These are phyloP conservation scores for Enteromius paludinosus DNA, from an alignment of 2,797 vertebrate species.

Conservation along the genomic window DNA sequence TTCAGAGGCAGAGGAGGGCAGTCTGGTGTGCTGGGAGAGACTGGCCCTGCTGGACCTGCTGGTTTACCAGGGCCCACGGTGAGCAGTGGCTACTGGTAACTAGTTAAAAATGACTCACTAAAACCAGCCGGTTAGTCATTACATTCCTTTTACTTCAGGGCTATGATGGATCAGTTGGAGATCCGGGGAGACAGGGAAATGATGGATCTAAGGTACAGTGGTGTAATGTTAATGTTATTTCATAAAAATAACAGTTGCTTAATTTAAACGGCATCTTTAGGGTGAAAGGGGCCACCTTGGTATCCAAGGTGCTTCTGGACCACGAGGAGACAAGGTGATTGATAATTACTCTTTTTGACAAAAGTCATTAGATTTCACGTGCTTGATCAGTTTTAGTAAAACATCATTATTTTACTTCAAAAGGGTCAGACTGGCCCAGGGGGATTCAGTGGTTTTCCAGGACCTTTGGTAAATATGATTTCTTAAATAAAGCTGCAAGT, in stretches of 20 bases:
- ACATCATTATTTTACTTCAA: constrained; percentile 19
- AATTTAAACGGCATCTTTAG: constrained; percentile 57
- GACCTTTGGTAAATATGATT: constrained; percentile 72
- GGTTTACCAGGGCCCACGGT: constrained; percentile 74
- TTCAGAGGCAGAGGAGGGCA: constrained; percentile 72
- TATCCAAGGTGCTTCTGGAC: constrained; percentile 69
- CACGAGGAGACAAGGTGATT: constrained; percentile 75
- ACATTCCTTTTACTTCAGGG: constrained; percentile 66
- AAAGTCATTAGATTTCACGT: not conserved
- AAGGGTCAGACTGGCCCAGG: constrained; percentile 75
- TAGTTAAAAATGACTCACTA: not conserved
- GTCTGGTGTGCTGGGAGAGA: constrained; percentile 70
- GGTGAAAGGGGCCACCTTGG: constrained; percentile 74
- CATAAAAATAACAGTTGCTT: not conserved
- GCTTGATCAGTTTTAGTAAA: not conserved
- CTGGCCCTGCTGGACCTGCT: constrained; percentile 67
- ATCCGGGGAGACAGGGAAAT: constrained; percentile 75
- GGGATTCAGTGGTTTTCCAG: constrained; percentile 77
- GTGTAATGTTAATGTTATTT: not conserved
- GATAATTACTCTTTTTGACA: not conserved
- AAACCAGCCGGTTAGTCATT: not conserved
- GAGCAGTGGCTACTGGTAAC: constrained; percentile 47
- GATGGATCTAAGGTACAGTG: constrained; percentile 76
- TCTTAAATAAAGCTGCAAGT: not conserved
- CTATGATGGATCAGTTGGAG: constrained; percentile 76